A percentile compares a stretch with the other conserved stretches of the same genome.
phyloP scores from a whole-genome alignment of 1,140 invertebrate genomes.

The Aphidius gifuensis region DNA sequence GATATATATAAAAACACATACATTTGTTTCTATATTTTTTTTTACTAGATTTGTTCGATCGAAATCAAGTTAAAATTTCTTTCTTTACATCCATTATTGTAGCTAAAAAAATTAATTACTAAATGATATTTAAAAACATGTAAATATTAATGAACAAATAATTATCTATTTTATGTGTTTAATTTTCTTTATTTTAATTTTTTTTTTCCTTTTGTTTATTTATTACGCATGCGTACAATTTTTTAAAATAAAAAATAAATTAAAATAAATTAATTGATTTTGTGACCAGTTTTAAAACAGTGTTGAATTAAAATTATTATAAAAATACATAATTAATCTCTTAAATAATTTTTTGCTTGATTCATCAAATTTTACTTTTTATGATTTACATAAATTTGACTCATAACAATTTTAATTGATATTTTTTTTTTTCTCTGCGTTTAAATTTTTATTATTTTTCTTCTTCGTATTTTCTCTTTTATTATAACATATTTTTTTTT shows the following conservation, averaged over 20 bases:
- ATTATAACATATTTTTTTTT: no score
- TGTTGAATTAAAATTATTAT: slow-evolving; percentile 45
- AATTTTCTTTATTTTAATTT: no score
- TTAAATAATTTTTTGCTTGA: slow-evolving; percentile 12
- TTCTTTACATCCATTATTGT: no score
- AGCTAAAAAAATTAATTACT: no score
- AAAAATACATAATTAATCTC: slow-evolving; percentile 49
- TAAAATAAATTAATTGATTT: slow-evolving; percentile 1
- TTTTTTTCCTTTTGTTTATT: slow-evolving; percentile 3
- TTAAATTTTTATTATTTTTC: no score
- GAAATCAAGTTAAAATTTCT: no score
- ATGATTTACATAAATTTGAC: slow-evolving; percentile 13
- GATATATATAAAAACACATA: neutral
- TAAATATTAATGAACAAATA: no score
- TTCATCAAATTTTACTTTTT: slow-evolving; percentile 2
- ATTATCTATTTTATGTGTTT: no score
- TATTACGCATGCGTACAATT: slow-evolving; percentile 13
- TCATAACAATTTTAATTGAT: slow-evolving; percentile 10
- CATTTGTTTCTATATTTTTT: no score
- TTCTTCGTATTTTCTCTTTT: no score
- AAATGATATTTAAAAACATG: no score
- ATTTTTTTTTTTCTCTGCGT: neutral
- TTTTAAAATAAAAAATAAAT: slow-evolving; percentile 10
- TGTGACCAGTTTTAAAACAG: neutral
- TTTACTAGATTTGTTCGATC: no score